phyloP scores from a whole-genome alignment of 2,888 invertebrate genomes.

The Andrena flavipes region DNA sequence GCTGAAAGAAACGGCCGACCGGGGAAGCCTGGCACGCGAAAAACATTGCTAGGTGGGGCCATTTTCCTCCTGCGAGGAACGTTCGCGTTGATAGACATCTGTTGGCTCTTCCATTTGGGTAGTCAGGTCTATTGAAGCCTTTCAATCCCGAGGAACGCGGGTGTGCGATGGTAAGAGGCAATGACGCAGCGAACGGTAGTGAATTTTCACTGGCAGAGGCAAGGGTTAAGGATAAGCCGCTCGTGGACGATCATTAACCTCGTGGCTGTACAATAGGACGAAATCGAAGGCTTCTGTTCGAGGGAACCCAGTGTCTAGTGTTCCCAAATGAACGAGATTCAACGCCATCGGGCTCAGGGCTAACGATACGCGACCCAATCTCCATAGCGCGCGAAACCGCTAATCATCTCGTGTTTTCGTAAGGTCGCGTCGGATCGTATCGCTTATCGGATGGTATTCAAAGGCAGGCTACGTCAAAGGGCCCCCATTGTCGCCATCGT shows the following conservation, averaged over 20 bases:
- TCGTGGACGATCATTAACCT: no score
- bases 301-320: neutral
- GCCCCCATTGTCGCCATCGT: constrained; percentile 22
- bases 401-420: constrained; percentile 21
- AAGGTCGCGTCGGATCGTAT: constrained; percentile 5
- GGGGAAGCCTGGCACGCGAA: constrained; percentile 19
- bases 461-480: constrained; percentile 23
- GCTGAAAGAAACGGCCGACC: constrained; percentile 49
- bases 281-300: constrained; percentile 1
- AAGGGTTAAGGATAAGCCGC: no score
- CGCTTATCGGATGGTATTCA: constrained; percentile 34
- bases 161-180: no score
- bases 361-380: constrained; percentile 16
- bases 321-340: constrained; percentile 1
- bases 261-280: neutral
- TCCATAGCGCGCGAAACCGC: neutral
- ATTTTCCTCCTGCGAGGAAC: neutral
- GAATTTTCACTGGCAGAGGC: no score
- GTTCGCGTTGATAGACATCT: constrained; percentile 3
- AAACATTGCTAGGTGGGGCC: neutral
- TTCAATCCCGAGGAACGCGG: no score
- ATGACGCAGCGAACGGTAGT: no score
- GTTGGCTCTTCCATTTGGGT: neutral
- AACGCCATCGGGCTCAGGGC: neutral
- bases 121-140: no score